These are phyloP conservation scores for Idris sp. DNA, from an alignment of 1,140 invertebrate species.

Conservation along the genomic window DNA sequence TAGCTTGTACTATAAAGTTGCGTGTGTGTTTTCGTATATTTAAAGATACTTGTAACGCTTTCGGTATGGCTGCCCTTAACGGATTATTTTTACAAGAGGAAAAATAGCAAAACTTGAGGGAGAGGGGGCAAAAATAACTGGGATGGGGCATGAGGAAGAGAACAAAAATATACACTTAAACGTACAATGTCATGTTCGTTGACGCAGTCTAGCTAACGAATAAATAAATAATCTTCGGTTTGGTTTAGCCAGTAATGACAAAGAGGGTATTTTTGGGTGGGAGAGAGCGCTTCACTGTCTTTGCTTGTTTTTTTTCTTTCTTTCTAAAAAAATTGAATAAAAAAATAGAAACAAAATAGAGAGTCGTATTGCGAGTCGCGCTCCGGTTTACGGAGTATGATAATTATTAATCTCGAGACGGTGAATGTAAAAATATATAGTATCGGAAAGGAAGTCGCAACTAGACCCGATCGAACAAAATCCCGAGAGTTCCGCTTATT, in stretches of 20 bases:
- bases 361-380: slow-evolving; percentile 19
- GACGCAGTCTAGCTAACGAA: slow-evolving; percentile 55
- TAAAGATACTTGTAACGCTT: slow-evolving; percentile 37
- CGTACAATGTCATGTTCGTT: slow-evolving; percentile 59
- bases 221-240: slow-evolving; percentile 66
- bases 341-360: slow-evolving; percentile 41
- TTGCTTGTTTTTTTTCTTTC: no score
- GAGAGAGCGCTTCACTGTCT: slow-evolving; percentile 10
- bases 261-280: no score
- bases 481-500: slow-evolving; percentile 32
- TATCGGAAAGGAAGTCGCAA: slow-evolving; percentile 62
- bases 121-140: slow-evolving; percentile 11
- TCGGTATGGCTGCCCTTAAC: slow-evolving; percentile 45
- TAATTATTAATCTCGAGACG: slow-evolving; percentile 22
- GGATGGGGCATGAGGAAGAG: no score
- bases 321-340: slow-evolving; percentile 13
- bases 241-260: slow-evolving; percentile 55
- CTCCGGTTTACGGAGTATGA: slow-evolving; percentile 5
- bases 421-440: slow-evolving; percentile 52
- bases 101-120: slow-evolving; percentile 41
- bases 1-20: slow-evolving; percentile 19
- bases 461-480: slow-evolving; percentile 64
- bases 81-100: slow-evolving; percentile 45
- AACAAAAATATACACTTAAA: slow-evolving; percentile 58
- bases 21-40: slow-evolving; percentile 25